Base-by-base conservation (phyloP, 2,797 vertebrate species). In the Allobates femoralis region DNA sequence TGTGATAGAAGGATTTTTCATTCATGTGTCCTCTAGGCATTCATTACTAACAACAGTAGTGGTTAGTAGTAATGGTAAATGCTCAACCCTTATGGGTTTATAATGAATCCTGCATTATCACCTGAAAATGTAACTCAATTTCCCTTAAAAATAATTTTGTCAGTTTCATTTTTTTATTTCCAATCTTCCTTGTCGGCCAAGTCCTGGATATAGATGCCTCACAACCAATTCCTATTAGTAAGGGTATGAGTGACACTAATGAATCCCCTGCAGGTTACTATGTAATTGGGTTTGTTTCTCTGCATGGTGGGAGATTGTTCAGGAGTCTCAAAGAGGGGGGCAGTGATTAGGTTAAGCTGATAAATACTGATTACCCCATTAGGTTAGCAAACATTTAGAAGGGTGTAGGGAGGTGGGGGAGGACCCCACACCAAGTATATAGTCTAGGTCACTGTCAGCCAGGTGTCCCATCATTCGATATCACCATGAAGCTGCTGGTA, bases 291-390 rank as follows among this genome's bases (percentile, higher is more conserved):
- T 88, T 85, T 86, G 86, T 92, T 92, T 58, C 88, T 11, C 37
- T 66, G 86, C 53, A 60, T 85, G 83, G 87, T 84, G 19, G 88
- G 0, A 67, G 79, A 83, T 34, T 86, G 58, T 84, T 62, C 32
- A 2, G 41, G 90, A 71, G 37, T 69, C 64, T 83, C 67, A 50
- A 62, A 69, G 90, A 86, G 74, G 56, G 76, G 85, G 85, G 88
- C 74, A 84, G 89, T 89, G 87, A 92, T 93, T 92, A 92, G 88
- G 90, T 12, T 90, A 93, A 93, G 90, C 91, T 89, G 87, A 91
- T 93, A 92, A 93, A 74, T 84, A 91, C 91, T 92, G 91, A 93
- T 92, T 89, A 90, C 90, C 90, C 90, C 89, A 93, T 93, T 90
- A 93, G 83, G 77, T 51, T 87, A 77, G 87, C 90, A 93, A 93